Evolutionary conservation across 2,888 invertebrate genomes (phyloP).

Genomic region (Mantis religiosa): DNA sequence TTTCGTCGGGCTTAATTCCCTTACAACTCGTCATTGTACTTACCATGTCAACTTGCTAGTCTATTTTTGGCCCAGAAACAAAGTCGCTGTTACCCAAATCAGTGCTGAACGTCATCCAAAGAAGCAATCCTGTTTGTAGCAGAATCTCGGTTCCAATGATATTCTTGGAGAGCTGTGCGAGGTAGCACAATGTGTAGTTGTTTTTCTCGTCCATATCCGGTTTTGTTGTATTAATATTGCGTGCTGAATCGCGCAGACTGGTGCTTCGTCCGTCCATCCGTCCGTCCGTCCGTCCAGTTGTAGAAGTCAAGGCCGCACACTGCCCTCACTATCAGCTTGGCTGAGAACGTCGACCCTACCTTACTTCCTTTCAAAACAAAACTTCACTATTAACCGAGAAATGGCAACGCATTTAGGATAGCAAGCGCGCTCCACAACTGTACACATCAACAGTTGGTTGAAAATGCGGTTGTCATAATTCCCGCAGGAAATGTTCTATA

Average conservation of each 20-base stretch:
- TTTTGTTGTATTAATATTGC: constrained; percentile 16
- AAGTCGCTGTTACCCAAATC: no score
- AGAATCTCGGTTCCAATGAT: no score
- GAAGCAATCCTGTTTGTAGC: no score
- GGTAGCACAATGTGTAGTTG: not conserved
- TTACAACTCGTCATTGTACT: no score
- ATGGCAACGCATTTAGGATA: not conserved
- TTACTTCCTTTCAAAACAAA: constrained; percentile 41
- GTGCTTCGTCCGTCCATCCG: not conserved
- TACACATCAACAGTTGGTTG: no score
- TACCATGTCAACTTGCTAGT: no score
- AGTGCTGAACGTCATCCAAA: no score
- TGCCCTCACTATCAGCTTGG: constrained; percentile 51
- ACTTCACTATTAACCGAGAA: constrained; percentile 11
- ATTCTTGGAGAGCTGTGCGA: not conserved
- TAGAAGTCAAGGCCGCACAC: constrained; percentile 68
- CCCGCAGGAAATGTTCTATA: no score
- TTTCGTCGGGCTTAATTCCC: no score
- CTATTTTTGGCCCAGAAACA: no score
- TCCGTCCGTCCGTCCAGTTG: not conserved
- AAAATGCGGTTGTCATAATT: no score
- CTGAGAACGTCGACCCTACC: constrained; percentile 38
- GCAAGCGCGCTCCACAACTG: not conserved
- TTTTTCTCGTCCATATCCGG: not conserved
- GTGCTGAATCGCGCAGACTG: not conserved